These are phyloP conservation scores for Metacarcinus magister DNA, from an alignment of 2,888 invertebrate genomes.

Conservation along the genomic window DNA sequence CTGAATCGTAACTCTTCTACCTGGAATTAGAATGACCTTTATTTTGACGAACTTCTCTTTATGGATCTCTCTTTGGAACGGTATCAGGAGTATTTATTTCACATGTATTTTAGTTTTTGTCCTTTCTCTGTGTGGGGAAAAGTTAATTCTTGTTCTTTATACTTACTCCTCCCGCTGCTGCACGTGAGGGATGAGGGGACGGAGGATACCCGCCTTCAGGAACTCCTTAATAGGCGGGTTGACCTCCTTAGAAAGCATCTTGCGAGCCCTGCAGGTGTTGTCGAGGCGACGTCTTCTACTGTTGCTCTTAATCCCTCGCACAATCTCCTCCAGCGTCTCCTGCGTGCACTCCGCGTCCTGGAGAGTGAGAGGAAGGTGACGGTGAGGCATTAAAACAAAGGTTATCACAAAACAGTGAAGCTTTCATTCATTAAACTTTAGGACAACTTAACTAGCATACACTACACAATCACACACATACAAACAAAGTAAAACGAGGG, in stretches of 20 bases:
- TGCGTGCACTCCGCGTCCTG: neutral
- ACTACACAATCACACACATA: neutral
- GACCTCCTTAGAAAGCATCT: constrained; percentile 93
- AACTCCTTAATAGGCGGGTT: constrained; percentile 95
- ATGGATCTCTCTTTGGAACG: no score
- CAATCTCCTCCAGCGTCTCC: constrained; percentile 64
- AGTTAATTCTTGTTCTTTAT: no score
- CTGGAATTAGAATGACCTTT: no score
- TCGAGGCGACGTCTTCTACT: constrained; percentile 88
- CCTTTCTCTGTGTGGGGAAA: no score
- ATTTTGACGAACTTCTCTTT: no score
- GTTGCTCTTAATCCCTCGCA: constrained; percentile 84
- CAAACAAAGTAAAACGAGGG: neutral
- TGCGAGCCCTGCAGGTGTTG: constrained; percentile 92
- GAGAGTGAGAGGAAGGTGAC: neutral
- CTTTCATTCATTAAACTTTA: neutral
- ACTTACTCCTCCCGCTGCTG: constrained; percentile 86
- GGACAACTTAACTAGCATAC: neutral
- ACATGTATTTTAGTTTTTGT: no score
- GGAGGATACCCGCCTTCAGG: constrained; percentile 93
- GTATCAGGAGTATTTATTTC: no score
- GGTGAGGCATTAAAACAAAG: neutral
- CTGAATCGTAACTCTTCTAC: no score
- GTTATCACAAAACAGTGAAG: neutral
- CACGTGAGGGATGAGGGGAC: constrained; percentile 91